Conservation (phyloP, 2,113 vertebrate genomes). For the Lepus europaeus region DNA sequence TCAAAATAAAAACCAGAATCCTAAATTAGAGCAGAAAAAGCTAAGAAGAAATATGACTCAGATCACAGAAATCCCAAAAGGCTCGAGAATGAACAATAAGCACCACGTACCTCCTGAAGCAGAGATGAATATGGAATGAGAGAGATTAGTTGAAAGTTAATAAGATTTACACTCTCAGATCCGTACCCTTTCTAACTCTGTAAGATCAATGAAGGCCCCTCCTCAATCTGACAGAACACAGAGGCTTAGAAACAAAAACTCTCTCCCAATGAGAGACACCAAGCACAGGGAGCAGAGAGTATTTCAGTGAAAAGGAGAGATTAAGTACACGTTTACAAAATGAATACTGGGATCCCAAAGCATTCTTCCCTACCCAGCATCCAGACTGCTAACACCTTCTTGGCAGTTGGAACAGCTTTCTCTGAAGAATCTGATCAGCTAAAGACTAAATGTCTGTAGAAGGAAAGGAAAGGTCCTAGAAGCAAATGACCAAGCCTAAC, state of each 20-base stretch:
- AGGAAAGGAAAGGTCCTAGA: not conserved
- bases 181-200: not conserved
- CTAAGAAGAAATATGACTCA: not conserved
- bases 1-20: slow-evolving; percentile 36
- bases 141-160: not conserved
- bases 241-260: not conserved
- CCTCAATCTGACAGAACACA: not conserved
- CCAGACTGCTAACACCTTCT: not conserved
- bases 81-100: not conserved
- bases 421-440: not conserved
- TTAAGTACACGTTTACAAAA: not conserved
- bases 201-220: not conserved
- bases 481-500: not conserved
- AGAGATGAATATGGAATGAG: not conserved
- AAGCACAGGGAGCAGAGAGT: not conserved
- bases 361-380: not conserved
- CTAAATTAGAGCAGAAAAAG: not conserved
- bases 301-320: not conserved
- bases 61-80: not conserved
- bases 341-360: not conserved
- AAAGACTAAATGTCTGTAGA: not conserved
- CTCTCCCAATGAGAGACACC: not conserved
- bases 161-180: not conserved
- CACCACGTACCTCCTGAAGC: not conserved
- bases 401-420: not conserved